Conservation (phyloP, 2,888 invertebrate species). For the Anticlea derivata region DNA sequence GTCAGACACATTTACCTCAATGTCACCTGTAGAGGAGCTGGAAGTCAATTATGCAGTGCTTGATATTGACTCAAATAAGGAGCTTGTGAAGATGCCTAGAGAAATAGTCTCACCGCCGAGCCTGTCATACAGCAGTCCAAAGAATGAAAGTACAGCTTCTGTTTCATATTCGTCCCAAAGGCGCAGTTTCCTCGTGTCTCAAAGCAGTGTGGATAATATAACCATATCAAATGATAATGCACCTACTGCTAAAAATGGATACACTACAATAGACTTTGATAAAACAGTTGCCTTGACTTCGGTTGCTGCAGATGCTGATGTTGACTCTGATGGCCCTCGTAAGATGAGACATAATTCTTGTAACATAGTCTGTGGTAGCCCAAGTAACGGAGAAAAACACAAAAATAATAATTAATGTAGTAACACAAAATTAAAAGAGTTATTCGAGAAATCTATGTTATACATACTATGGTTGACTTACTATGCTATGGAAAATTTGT, state of each 20-base stretch:
- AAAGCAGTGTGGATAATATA: slow-evolving; percentile 63
- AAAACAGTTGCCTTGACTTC: slow-evolving; percentile 95
- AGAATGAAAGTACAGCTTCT: slow-evolving; percentile 61
- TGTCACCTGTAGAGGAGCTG: slow-evolving; percentile 70
- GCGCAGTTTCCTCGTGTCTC: slow-evolving; percentile 61
- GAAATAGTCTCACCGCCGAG: slow-evolving; percentile 62
- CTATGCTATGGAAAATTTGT: too few relatives aligned
- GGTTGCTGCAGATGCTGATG: slow-evolving; percentile 87
- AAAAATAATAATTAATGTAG: slow-evolving; percentile 31
- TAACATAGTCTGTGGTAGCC: slow-evolving; percentile 80
- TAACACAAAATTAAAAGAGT: background rate
- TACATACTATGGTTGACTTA: too few relatives aligned
- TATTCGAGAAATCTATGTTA: background rate
- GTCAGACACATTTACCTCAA: slow-evolving; percentile 70
- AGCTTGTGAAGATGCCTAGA: slow-evolving; percentile 47
- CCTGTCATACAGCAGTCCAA: slow-evolving; percentile 60
- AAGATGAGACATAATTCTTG: slow-evolving; percentile 93
- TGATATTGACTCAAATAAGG: slow-evolving; percentile 87
- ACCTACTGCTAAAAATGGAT: slow-evolving; percentile 86
- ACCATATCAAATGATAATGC: slow-evolving; percentile 68
- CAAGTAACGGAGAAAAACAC: slow-evolving; percentile 57
- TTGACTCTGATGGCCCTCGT: slow-evolving; percentile 88
- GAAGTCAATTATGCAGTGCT: slow-evolving; percentile 91
- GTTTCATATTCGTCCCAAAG: slow-evolving; percentile 59
- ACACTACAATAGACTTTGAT: slow-evolving; percentile 97